Evolutionary conservation across 2,888 invertebrate genomes (phyloP).

Genomic region (Drosophila pseudotakahashii): DNA sequence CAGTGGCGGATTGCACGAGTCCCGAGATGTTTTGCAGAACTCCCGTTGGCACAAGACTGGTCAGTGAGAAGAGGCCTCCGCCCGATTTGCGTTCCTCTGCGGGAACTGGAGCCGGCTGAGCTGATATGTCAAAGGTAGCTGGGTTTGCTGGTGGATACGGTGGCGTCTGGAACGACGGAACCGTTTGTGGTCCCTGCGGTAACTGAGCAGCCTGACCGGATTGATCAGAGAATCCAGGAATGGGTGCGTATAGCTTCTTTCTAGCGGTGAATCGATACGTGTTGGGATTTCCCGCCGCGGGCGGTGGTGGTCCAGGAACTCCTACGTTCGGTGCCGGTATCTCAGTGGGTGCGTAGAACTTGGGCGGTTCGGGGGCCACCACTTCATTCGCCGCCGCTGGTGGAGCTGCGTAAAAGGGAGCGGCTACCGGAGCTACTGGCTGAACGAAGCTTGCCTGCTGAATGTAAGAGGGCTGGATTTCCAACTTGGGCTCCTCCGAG

Average conservation of each 20-base stretch:
- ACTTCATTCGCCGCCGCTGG: conserved; percentile 40
- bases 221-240: conserved; percentile 87
- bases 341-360: conserved; percentile 82
- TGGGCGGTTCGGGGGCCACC: conserved; percentile 75
- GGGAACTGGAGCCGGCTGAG: conserved; percentile 13
- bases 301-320: conserved; percentile 46
- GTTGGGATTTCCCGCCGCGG: conserved; percentile 74
- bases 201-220: conserved; percentile 3
- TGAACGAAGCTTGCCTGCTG: conserved; percentile 56
- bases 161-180: conserved; percentile 53
- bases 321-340: conserved; percentile 54
- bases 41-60: conserved; percentile 79
- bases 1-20: conserved; percentile 81
- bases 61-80: conserved; percentile 81
- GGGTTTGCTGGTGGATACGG: conserved; percentile 56
- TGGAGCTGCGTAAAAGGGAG: conserved; percentile 70
- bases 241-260: conserved; percentile 90
- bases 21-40: conserved; percentile 83
- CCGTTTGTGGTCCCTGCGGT: conserved; percentile 16
- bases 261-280: conserved; percentile 89
- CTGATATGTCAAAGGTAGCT: conserved; percentile 33
- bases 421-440: conserved; percentile 32
- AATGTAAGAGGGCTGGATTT: conserved; percentile 79
- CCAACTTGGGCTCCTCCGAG: conserved; percentile 64
- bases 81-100: conserved; percentile 67